Conservation (phyloP, 2,797 vertebrate genomes). For the Sebastes aleutianus region DNA sequence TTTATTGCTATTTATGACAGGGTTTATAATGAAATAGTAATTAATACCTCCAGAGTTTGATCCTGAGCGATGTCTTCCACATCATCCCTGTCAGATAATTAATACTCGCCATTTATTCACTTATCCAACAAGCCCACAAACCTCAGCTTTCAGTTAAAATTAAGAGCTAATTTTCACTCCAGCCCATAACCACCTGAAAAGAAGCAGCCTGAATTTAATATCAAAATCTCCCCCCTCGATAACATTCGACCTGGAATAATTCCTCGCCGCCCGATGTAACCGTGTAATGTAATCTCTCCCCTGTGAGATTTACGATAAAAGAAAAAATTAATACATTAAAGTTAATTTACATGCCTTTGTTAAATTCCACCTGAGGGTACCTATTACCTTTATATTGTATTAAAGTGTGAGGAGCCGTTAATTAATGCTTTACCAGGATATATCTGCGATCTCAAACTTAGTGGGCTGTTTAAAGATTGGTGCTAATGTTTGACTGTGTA, state of each 20-base stretch:
- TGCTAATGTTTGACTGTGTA: conserved; percentile 35
- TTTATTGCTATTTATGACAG: conserved; percentile 87
- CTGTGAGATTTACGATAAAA: conserved; percentile 85
- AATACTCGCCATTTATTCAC: conserved; percentile 74
- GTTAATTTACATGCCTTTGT: conserved; percentile 85
- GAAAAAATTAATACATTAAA: conserved; percentile 84
- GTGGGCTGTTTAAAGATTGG: conserved; percentile 12
- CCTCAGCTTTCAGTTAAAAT: conserved; percentile 78
- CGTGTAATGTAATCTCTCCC: conserved; percentile 38
- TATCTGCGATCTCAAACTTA: conserved; percentile 26
- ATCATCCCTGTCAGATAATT: conserved; percentile 86
- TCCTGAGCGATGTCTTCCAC: conserved; percentile 80
- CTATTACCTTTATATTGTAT: conserved; percentile 87
- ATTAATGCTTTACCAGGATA: conserved; percentile 40
- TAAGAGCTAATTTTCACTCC: conserved; percentile 67
- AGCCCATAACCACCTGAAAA: conserved; percentile 77
- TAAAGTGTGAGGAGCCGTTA: conserved; percentile 79
- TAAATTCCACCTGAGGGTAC: conserved; percentile 79
- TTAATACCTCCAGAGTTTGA: conserved; percentile 86
- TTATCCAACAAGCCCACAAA: conserved; percentile 54
- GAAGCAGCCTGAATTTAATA: conserved; percentile 75
- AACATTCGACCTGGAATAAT: conserved; percentile 45
- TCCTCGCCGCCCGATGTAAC: conserved; percentile 72
- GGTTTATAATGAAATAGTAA: conserved; percentile 91
- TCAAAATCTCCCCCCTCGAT: conserved; percentile 23